Conservation (phyloP, 2,888 invertebrate genomes). For the Stenodera caucasica region DNA sequence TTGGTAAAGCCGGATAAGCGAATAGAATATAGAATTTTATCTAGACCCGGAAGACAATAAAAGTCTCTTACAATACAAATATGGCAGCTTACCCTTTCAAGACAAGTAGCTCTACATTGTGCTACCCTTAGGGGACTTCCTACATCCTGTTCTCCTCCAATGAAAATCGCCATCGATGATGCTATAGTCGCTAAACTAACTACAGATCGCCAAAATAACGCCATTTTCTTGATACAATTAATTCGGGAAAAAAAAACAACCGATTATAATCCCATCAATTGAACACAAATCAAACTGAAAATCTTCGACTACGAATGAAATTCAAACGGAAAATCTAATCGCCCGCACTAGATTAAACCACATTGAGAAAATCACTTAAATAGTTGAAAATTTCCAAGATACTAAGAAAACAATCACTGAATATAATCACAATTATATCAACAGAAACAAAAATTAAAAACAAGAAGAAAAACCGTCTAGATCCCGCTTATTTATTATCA, state of each 20-base stretch:
- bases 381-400: constrained; percentile 21
- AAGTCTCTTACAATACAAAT: constrained; percentile 26
- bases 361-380: constrained; percentile 26
- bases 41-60: constrained; percentile 18
- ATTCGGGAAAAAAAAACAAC: constrained; percentile 29
- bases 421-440: not conserved
- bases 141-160: constrained; percentile 66
- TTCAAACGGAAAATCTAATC: constrained; percentile 15
- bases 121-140: constrained; percentile 72
- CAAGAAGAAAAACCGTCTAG: no score
- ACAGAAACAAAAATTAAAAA: no score
- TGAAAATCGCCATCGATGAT: constrained; percentile 51
- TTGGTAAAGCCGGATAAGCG: not conserved
- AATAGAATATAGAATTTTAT: not conserved
- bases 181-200: constrained; percentile 47
- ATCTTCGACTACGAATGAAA: constrained; percentile 29
- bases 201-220: constrained; percentile 47
- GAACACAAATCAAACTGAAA: constrained; percentile 24
- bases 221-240: constrained; percentile 38
- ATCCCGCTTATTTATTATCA: no score
- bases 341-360: constrained; percentile 20
- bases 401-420: not conserved
- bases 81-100: constrained; percentile 65
- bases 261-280: constrained; percentile 30
- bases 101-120: constrained; percentile 72